These are phyloP conservation scores for Philypnodon macrostomus DNA, from an alignment of 2,797 vertebrate species.

Conservation along the genomic window DNA sequence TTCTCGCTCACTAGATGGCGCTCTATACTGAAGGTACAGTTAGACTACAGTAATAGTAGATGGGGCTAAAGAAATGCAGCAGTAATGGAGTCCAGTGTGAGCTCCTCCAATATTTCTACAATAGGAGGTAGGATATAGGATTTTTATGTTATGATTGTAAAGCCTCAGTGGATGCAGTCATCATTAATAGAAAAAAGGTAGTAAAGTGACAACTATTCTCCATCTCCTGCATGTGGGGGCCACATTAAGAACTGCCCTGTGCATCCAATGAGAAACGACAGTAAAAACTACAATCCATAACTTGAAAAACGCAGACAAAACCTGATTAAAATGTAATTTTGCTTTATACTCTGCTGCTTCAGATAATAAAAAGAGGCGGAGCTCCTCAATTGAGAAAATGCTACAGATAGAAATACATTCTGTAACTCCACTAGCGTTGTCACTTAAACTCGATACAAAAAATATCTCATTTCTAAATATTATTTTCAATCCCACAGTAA, in stretches of 20 bases:
- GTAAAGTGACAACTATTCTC: slow-evolving; percentile 35
- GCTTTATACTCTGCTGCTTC: slow-evolving; percentile 11
- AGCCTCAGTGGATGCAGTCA: slow-evolving; percentile 29
- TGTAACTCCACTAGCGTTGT: not conserved
- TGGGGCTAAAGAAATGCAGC: slow-evolving; percentile 13
- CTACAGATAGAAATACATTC: not conserved
- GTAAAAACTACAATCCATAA: slow-evolving; percentile 43
- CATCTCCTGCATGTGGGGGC: slow-evolving; percentile 13
- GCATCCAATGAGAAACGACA: slow-evolving; percentile 37
- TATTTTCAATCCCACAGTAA: too few species aligned
- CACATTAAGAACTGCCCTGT: slow-evolving; percentile 40
- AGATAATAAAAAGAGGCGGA: slow-evolving; percentile 5
- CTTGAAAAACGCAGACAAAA: slow-evolving; percentile 18
- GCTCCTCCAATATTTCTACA: slow-evolving; percentile 28
- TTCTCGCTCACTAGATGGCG: slow-evolving; percentile 62
- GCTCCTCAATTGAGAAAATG: slow-evolving; percentile 1
- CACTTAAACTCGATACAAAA: too few species aligned
- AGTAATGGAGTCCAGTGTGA: slow-evolving; percentile 32
- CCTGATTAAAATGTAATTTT: slow-evolving; percentile 24
- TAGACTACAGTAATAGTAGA: not conserved
- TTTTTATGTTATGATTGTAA: slow-evolving; percentile 33
- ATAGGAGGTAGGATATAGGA: slow-evolving; percentile 35
- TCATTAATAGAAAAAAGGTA: slow-evolving; percentile 32
- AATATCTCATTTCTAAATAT: too few species aligned
- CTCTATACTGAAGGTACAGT: slow-evolving; percentile 19